phyloP scores from a whole-genome alignment of 2,113 vertebrate genomes.

The Carassius gibelio region DNA sequence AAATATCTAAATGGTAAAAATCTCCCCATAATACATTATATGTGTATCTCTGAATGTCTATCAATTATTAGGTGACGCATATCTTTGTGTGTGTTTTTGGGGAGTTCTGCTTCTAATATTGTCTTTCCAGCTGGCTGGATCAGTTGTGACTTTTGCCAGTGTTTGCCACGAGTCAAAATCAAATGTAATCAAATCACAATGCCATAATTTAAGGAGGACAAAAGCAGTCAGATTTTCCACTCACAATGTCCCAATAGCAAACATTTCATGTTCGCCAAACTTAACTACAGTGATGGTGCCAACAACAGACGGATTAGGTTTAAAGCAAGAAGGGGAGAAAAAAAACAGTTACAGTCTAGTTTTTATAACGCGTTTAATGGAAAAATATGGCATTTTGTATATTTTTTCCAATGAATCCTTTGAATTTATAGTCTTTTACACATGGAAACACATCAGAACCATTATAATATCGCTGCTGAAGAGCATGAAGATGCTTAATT shows the following conservation, averaged over 20 bases:
- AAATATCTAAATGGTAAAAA: neutral
- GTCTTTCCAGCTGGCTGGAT: slow-evolving; percentile 47
- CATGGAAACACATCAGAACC: neutral
- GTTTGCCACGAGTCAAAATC: slow-evolving; percentile 49
- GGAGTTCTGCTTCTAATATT: slow-evolving; percentile 36
- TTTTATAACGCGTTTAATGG: slow-evolving; percentile 4
- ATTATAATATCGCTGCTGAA: neutral
- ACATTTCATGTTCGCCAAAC: slow-evolving; percentile 4
- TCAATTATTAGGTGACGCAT: neutral
- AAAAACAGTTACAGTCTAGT: neutral
- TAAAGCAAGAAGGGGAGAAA: neutral
- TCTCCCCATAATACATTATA: neutral
- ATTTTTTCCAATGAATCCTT: slow-evolving; percentile 5
- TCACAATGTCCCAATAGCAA: neutral
- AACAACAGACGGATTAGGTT: neutral
- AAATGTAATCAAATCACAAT: slow-evolving; percentile 45
- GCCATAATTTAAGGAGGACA: slow-evolving; percentile 44
- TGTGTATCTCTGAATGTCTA: neutral
- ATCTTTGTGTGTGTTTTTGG: neutral
- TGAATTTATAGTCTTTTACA: neutral
- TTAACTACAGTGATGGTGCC: neutral
- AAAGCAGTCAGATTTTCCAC: slow-evolving; percentile 57
- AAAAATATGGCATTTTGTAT: neutral
- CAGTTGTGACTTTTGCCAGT: slow-evolving; percentile 33
- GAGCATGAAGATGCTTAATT: neutral